phyloP scores from a whole-genome alignment of 2,888 invertebrate species.

The Synergus umbraculus region DNA sequence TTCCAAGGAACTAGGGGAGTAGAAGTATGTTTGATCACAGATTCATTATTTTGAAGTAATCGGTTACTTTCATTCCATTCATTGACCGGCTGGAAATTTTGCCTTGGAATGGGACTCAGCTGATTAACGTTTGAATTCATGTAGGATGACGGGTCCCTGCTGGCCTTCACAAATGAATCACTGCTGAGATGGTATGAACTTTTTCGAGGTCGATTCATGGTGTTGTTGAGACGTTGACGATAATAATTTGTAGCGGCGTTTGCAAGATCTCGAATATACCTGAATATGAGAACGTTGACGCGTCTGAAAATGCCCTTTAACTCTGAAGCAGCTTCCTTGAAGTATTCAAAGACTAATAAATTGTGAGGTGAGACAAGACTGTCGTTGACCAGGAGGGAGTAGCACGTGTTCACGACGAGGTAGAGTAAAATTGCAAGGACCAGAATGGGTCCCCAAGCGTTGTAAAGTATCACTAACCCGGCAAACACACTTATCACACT shows the following conservation, averaged over 20 bases:
- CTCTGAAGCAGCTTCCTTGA: slow-evolving; percentile 55
- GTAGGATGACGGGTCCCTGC: slow-evolving; percentile 50
- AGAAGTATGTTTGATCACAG: slow-evolving; percentile 59
- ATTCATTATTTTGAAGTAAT: slow-evolving; percentile 38
- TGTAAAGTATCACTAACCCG: slow-evolving; percentile 68
- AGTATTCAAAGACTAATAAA: slow-evolving; percentile 53
- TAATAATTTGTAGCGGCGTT: slow-evolving; percentile 43
- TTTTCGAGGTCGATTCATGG: slow-evolving; percentile 62
- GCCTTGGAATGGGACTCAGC: slow-evolving; percentile 62
- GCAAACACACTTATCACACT: slow-evolving; percentile 69
- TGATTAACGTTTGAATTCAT: slow-evolving; percentile 54
- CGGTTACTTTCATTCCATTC: slow-evolving; percentile 24
- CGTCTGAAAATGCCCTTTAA: slow-evolving; percentile 43
- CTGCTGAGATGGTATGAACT: slow-evolving; percentile 66
- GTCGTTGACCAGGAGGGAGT: slow-evolving; percentile 70
- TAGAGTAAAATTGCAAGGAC: slow-evolving; percentile 63
- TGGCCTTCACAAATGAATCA: slow-evolving; percentile 55
- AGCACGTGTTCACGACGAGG: slow-evolving; percentile 68
- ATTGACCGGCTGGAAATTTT: slow-evolving; percentile 14
- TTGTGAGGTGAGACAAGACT: slow-evolving; percentile 68
- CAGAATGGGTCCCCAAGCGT: slow-evolving; percentile 69
- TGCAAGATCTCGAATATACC: background rate
- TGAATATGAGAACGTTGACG: slow-evolving; percentile 9
- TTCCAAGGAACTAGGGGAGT: slow-evolving; percentile 60
- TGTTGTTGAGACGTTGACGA: slow-evolving; percentile 50